These are phyloP conservation scores for Selenia dentaria DNA, from an alignment of 2,888 invertebrate species.

Conservation along the genomic window DNA sequence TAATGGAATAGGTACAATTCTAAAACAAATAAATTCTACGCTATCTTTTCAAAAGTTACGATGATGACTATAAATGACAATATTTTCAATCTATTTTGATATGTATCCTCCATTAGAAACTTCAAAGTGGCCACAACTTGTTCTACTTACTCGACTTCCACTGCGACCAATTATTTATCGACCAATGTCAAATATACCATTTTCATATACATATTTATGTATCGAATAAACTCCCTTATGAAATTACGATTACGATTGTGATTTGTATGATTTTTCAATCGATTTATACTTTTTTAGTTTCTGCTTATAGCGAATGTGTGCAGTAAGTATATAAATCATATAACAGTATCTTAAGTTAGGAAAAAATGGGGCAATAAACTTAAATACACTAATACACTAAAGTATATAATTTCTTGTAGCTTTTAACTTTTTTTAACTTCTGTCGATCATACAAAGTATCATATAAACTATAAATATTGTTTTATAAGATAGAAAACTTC, in stretches of 20 bases:
- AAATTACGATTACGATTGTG: conserved; percentile 32
- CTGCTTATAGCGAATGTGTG: conserved; percentile 20
- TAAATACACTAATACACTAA: no score
- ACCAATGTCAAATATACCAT: conserved; percentile 6
- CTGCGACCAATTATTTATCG: conserved; percentile 14
- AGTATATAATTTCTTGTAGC: no score
- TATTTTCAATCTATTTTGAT: conserved; percentile 7
- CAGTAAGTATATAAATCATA: conserved; percentile 4
- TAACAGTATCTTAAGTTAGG: conserved; percentile 1
- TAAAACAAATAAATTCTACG: background rate
- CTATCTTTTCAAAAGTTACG: background rate
- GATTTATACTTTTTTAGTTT: conserved; percentile 22
- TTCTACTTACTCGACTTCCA: background rate
- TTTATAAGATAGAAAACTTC: no score
- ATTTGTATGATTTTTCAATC: conserved; percentile 27
- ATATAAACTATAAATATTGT: no score
- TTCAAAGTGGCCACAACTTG: background rate
- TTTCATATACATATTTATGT: conserved; percentile 8
- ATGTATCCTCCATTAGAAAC: conserved; percentile 11
- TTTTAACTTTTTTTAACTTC: no score
- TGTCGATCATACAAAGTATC: no score
- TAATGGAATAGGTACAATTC: no score
- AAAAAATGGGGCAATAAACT: background rate
- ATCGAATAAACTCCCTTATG: conserved; percentile 21
- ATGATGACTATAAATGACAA: background rate